Evolutionary conservation across 2,113 vertebrate species (phyloP), one percentile per base, ranked within the genome.

Genomic region (Elanoides forficatus): DNA sequence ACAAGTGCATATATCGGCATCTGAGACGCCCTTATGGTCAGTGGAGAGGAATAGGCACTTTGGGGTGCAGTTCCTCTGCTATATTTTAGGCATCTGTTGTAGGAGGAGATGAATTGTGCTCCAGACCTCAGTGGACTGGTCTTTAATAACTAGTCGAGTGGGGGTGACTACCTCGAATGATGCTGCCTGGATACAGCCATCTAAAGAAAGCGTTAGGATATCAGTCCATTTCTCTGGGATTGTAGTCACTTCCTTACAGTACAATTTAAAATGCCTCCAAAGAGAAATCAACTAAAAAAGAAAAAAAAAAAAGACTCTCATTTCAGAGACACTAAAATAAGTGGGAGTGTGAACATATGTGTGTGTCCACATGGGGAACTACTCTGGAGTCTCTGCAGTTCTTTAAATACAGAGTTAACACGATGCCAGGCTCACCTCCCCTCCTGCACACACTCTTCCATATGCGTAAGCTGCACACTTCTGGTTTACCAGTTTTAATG

Each of bases 261-360:
- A 91, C 78, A 22, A 26, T 79, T 89, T 53, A 50, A 96, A 88
- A 66, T 78, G 50, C 25, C 10, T 73, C 70, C 38, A 47, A 82
- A 81, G 60, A 89, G 45, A 86, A 91, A 92, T 48, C 76, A 82
- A 13, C 73, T 34, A 6, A 63, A 62, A 88, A 29, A 22, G 7
- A 2, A 38, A 36, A 30, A 21, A 76, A 36, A 43, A 40, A 78
- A 27, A 36, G 2, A 7, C 5, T 89, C 70, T 85, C 34, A 38
- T 91, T 93, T 95, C 88, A 89, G 94, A 89, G 66, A 56, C 30
- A 9, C 78, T 82, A 59, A 86, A 93, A 83, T 20, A 82, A 82
- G 95, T 96, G 81, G 93, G 95, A 97, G 96, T 96, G 92, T 73
- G 95, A 97, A 96, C 95, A 96, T 96, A 93, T 95, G 93, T 66